Percentiles rank a stretch among this genome's conserved stretches.
Conservation (phyloP, 1,140 invertebrate genomes). For the Procambarus virginalis region DNA sequence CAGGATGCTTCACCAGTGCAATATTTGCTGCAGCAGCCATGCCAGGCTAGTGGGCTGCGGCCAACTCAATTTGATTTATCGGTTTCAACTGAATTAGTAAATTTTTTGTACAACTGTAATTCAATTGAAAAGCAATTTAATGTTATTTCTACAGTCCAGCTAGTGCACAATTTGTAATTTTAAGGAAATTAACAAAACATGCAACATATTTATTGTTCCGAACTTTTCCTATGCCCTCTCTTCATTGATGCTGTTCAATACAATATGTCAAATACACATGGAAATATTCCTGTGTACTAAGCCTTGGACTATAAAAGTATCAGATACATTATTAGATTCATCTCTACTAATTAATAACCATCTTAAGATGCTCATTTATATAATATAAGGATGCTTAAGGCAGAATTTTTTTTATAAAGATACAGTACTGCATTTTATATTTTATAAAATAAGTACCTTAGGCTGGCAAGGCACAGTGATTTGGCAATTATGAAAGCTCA, state of each 20-base stretch:
- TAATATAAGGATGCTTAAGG: slow-evolving; percentile 29
- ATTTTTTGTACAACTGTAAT: slow-evolving; percentile 15
- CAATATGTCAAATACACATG: not conserved
- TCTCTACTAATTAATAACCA: slow-evolving; percentile 7
- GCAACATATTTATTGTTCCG: slow-evolving; percentile 5
- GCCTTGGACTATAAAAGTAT: not conserved
- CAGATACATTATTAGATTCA: not conserved
- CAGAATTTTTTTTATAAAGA: not conserved
- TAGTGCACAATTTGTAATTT: slow-evolving; percentile 22
- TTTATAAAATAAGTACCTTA: slow-evolving; percentile 31
- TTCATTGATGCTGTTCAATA: not conserved
- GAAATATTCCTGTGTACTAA: not conserved
- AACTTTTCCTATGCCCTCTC: not conserved
- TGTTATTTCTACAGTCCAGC: not conserved
- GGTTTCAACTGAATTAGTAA: slow-evolving; percentile 2
- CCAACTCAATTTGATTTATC: slow-evolving; percentile 9
- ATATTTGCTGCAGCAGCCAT: slow-evolving; percentile 35
- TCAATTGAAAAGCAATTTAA: slow-evolving; percentile 11
- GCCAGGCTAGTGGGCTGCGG: slow-evolving; percentile 3
- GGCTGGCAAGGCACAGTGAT: slow-evolving; percentile 22
- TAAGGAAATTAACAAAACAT: slow-evolving; percentile 27
- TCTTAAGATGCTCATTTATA: slow-evolving; percentile 41
- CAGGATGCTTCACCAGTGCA: slow-evolving; percentile 40
- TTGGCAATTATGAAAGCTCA: not conserved
- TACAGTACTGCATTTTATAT: slow-evolving; percentile 26